These are phyloP conservation scores for Florisuga fusca DNA, from an alignment of 2,797 vertebrate genomes.

Conservation along the genomic window DNA sequence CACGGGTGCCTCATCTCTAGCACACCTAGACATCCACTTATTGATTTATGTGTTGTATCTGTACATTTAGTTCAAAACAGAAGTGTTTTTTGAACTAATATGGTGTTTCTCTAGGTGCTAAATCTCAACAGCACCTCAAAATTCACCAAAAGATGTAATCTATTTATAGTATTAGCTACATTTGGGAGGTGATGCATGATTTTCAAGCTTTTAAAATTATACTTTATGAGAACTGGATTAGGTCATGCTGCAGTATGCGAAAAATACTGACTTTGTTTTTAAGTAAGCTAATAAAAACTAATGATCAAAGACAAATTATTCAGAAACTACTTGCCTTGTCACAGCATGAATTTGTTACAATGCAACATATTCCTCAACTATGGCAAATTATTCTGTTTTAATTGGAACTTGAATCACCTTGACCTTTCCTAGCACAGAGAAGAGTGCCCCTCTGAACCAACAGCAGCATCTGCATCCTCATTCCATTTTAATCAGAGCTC, in stretches of 20 bases:
- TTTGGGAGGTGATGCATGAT: background rate
- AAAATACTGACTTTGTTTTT: background rate
- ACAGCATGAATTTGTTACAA: background rate
- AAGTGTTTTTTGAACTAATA: background rate
- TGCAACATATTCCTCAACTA: background rate
- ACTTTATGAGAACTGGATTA: background rate
- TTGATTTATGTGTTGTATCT: background rate
- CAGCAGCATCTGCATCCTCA: slow-evolving; percentile 57
- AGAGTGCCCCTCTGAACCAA: slow-evolving; percentile 37
- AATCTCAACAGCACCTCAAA: background rate
- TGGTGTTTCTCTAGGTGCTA: background rate
- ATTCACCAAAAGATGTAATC: background rate
- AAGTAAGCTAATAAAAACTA: background rate
- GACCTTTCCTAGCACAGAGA: slow-evolving; percentile 58
- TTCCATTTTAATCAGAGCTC: slow-evolving; percentile 77
- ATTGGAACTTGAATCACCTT: slow-evolving; percentile 64
- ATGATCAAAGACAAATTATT: background rate
- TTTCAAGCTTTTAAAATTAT: background rate
- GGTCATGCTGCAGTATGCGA: background rate
- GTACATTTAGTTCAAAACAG: background rate
- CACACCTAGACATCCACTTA: background rate
- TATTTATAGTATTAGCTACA: background rate
- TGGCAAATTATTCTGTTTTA: slow-evolving; percentile 26
- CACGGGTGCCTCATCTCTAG: background rate
- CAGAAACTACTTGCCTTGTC: background rate